Base-by-base conservation (phyloP, 30 jellyfish, hydroid and myxozoan species). In the Sanderia malayensis region DNA sequence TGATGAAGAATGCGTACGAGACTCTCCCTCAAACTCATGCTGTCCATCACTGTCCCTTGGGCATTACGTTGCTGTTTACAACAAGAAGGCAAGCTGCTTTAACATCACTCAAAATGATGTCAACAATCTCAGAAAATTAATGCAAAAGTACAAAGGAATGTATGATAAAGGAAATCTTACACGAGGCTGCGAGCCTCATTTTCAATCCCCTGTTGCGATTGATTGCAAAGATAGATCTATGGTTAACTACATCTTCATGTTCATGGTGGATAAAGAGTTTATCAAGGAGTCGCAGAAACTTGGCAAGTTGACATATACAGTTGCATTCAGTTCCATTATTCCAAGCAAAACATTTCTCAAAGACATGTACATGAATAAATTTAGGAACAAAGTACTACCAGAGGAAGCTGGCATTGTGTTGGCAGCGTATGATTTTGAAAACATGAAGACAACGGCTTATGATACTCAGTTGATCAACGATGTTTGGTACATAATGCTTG, bases 11-110 rank as follows among this genome's bases (percentile, higher is more conserved):
- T 81, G 94, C 64, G 37, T 45, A 29, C 46, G 29, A 2, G 61
- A 31, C 59, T 20, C 53, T 19, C n/a, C n/a, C n/a, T 18, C 79
- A 23, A 26, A 41, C 2, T 28, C 25, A 10, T 67, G 85, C 62
- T 70, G 85, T 66, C 95, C 84, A 20, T 63, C 84, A 8, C 26
- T 84, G 10, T 58, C 84, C n/a, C 70, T 84, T 46, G 95, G 95
- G 8, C 18, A 44, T 58, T 68, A 70, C 55, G 85, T 58, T 7
- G 89, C 95, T 15, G 58, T 29, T 0, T 46, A 55, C 22, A 58
- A 26, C 31, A 66, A 84, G 1, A 66, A 67, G 46, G 25, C 81
- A 2, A 31, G 73, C 21, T 84, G 95, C 55, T 4, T 19, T 0
- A 27, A 61, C 46, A 74, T 84, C 15, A 27, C 84, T 18, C 86